Base-by-base conservation (phyloP, 1,140 invertebrate genomes). In the Leucophenga varia region DNA sequence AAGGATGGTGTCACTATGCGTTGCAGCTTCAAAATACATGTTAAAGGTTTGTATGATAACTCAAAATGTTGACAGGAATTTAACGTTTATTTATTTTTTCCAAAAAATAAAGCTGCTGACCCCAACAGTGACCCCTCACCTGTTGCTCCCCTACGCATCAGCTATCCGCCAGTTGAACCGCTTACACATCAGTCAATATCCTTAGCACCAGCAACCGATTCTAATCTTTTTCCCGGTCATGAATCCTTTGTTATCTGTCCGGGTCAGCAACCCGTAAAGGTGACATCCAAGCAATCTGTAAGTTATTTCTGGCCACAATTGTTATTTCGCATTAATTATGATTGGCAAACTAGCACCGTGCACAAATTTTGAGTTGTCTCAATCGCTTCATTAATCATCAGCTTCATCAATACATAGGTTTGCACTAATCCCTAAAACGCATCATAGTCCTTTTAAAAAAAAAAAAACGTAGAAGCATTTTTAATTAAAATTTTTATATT, bases 1-100 rank as follows among this genome's bases (percentile, higher is more conserved):
- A 77, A 78, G 16, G 79, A 84, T 43, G 84, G 82, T 48, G 80
- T 81, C 65, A 78, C 76, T 59, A 79, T 80, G 21, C 78, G 78
- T 48, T 87, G 85, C 71, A 79, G 79, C 59, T 86, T 86, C 70
- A 79, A 79, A 7, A 78, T 86, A 47, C 77, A 79, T 49, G 79
- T 86, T 22, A 79, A 77, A 75, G 76, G 84, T 86, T 45, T 51
- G 61, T 25, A n/a, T n/a, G n/a, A n/a, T n/a, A n/a, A n/a, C n/a
- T n/a, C n/a, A n/a, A n/a, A n/a, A n/a, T n/a, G n/a, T n/a, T n/a
- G n/a, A n/a, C n/a, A n/a, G n/a, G n/a, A n/a, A n/a, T n/a, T n/a
- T n/a, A n/a, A n/a, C n/a, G n/a, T n/a, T n/a, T n/a, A n/a, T n/a
- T n/a, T n/a, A n/a, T n/a, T n/a, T n/a, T n/a, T n/a, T n/a, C n/a